Evolutionary conservation across 2,113 vertebrate species (phyloP).

Genomic region (Calyptomena viridis): DNA sequence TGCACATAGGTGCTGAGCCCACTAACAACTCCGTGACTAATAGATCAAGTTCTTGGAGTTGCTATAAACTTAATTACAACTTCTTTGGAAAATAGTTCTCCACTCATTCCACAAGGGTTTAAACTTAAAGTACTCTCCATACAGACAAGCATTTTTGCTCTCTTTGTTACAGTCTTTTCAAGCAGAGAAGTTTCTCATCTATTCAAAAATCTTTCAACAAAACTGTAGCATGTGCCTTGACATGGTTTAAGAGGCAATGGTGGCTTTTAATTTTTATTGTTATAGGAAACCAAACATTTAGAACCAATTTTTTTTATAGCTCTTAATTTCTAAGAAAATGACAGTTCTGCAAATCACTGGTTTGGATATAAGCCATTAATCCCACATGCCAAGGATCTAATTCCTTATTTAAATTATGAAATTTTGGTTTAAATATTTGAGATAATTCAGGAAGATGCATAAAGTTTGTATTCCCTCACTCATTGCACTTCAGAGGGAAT

Average conservation of each 20-base stretch:
- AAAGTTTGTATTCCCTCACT: background rate
- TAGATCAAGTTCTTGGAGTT: background rate
- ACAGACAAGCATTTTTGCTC: background rate
- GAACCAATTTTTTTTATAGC: background rate
- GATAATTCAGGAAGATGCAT: background rate
- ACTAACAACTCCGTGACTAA: background rate
- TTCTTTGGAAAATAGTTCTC: background rate
- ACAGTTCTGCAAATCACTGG: background rate
- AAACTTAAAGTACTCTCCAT: background rate
- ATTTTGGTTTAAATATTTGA: background rate
- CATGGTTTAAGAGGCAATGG: background rate
- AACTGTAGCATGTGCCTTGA: background rate
- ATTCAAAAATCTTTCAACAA: background rate
- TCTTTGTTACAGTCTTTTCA: background rate
- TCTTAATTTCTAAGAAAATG: background rate
- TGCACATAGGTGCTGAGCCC: background rate
- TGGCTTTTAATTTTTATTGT: background rate
- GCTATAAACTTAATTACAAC: background rate
- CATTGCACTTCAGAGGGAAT: background rate
- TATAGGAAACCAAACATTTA: background rate
- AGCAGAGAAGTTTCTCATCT: background rate
- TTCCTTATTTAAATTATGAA: background rate
- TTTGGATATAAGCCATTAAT: background rate
- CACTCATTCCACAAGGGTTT: background rate
- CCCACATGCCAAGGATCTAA: background rate